These are phyloP conservation scores for Dynastes tityus DNA, from an alignment of 2,888 invertebrate species.

Conservation along the genomic window DNA sequence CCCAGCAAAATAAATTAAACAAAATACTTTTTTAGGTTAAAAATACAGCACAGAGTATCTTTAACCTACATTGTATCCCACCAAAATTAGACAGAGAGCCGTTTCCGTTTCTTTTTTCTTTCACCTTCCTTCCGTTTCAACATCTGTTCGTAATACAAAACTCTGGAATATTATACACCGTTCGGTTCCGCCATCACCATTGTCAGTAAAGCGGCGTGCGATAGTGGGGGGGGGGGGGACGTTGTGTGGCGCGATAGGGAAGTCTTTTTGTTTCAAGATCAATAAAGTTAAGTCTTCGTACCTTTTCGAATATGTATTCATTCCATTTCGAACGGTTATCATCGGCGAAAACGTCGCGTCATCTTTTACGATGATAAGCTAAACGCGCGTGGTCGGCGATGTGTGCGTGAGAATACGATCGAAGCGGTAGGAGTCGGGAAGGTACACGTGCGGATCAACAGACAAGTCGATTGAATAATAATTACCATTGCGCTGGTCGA, in stretches of 20 bases:
- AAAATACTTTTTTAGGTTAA: too few species aligned
- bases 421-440: neutral
- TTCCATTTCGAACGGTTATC: conserved; percentile 18
- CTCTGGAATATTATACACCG: conserved; percentile 21
- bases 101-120: neutral
- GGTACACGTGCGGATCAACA: conserved; percentile 1
- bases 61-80: conserved; percentile 2
- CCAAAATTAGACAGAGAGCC: neutral
- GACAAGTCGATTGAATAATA: neutral
- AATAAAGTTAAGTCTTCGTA: conserved; percentile 28
- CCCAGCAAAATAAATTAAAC: too few species aligned
- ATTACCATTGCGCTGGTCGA: neutral
- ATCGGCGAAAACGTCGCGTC: neutral
- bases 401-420: neutral
- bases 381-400: neutral
- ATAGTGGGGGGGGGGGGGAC: neutral
- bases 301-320: neutral
- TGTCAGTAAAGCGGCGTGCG: neutral
- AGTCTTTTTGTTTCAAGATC: conserved; percentile 34
- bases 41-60: neutral
- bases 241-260: neutral
- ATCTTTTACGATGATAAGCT: neutral
- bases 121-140: conserved; percentile 2
- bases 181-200: neutral
- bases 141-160: conserved; percentile 30